Percentiles rank a stretch among this genome's conserved stretches.
Conservation (phyloP, 1,140 invertebrate genomes). For the Drosophila ercepeae region DNA sequence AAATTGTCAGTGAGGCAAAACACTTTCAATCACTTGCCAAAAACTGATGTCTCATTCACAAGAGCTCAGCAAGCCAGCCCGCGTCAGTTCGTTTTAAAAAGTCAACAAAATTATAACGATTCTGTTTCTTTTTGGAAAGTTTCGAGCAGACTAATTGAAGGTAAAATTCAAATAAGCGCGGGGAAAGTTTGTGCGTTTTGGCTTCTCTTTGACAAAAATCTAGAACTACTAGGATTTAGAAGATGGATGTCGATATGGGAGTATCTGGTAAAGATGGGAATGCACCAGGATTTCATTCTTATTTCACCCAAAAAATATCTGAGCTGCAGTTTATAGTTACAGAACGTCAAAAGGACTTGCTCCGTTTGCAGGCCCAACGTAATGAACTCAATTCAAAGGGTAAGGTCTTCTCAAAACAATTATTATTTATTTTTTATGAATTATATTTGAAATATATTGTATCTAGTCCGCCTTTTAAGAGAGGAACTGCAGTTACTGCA, state of each 20-base stretch:
- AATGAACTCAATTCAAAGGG: constrained; percentile 99
- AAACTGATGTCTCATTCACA: constrained; percentile 28
- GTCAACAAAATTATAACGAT: constrained; percentile 19
- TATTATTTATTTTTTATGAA: not conserved
- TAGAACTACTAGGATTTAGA: not conserved
- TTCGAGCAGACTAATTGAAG: not conserved
- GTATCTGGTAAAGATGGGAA: not conserved
- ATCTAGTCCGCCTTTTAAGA: constrained; percentile 96
- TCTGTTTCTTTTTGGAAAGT: not conserved
- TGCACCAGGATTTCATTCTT: constrained; percentile 91
- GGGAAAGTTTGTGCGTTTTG: not conserved
- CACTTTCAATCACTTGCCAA: not conserved
- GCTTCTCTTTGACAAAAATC: not conserved
- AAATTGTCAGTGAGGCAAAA: not conserved
- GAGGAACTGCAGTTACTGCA: constrained; percentile 99
- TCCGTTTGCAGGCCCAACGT: constrained; percentile 98
- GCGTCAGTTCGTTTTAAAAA: constrained; percentile 25
- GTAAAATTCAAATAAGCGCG: not conserved
- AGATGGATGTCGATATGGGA: constrained; percentile 29
- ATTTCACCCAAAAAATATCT: constrained; percentile 98
- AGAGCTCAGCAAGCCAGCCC: constrained; percentile 16
- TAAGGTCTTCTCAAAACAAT: constrained; percentile 76
- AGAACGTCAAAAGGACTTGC: constrained; percentile 98
- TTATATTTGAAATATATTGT: not conserved
- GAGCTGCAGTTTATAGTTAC: constrained; percentile 97